Percentiles rank a stretch among this genome's conserved stretches.
Evolutionary conservation across 2,888 invertebrate species (phyloP).

Genomic region (Tiliacea aurago): DNA sequence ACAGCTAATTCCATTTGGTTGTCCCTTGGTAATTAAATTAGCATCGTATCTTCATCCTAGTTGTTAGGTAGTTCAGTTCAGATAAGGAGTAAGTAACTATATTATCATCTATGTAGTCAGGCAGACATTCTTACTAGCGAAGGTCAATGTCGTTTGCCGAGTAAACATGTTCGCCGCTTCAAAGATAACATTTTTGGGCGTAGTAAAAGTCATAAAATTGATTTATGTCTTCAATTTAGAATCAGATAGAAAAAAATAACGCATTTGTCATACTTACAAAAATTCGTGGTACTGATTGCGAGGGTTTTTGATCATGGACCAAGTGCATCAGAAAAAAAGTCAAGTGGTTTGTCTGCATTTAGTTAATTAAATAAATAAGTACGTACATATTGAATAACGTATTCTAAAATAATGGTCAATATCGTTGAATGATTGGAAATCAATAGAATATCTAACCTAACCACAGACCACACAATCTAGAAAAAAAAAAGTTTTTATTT

Average conservation of each 20-base stretch:
- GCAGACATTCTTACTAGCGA: constrained; percentile 54
- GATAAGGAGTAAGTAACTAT: constrained; percentile 5
- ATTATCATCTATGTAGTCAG: constrained; percentile 23
- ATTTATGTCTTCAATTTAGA: constrained; percentile 48
- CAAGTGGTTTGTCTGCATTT: background rate
- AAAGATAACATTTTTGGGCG: constrained; percentile 59
- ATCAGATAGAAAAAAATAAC: constrained; percentile 24
- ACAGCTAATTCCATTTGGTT: constrained; percentile 15
- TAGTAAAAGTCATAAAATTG: constrained; percentile 52
- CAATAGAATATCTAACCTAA: constrained; percentile 4
- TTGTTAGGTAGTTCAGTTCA: constrained; percentile 4
- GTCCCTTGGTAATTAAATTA: constrained; percentile 32
- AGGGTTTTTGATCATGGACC: constrained; percentile 6
- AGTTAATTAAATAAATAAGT: constrained; percentile 9
- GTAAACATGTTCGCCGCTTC: constrained; percentile 58
- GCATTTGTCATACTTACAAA: constrained; percentile 15
- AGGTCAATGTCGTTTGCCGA: constrained; percentile 57
- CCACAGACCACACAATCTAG: background rate
- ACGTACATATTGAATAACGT: constrained; percentile 9
- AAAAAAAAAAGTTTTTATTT: background rate
- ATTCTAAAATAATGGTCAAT: background rate
- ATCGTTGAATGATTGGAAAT: constrained; percentile 1
- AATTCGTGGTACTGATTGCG: too few relatives aligned
- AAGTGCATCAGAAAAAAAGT: constrained; percentile 8
- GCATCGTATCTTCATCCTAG: constrained; percentile 27